These are phyloP conservation scores for Stomatorhinus walkeri DNA, from an alignment of 2,797 vertebrate species.

Conservation along the genomic window DNA sequence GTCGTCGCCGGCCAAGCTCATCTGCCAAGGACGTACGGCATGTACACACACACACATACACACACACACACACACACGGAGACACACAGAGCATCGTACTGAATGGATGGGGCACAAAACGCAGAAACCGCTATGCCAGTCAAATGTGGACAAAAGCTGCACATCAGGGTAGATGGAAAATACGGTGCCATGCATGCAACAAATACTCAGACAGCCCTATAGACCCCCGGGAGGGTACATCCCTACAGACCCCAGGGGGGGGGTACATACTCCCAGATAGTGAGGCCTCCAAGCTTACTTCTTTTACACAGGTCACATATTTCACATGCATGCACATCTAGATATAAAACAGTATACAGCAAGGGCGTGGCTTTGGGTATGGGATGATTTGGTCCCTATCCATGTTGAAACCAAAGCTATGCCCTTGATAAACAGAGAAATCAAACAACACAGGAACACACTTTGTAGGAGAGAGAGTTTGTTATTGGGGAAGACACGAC, in stretches of 20 bases:
- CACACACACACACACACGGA: neutral
- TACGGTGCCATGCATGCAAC: neutral
- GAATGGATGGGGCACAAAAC: neutral
- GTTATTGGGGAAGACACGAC: neutral
- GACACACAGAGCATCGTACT: neutral
- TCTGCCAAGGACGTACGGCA: conserved; percentile 54
- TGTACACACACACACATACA: neutral
- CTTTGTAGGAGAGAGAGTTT: neutral
- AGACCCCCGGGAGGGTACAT: neutral
- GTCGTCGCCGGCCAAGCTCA: conserved; percentile 88
- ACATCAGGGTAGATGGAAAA: neutral
- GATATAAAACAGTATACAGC: neutral
- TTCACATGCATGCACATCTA: neutral
- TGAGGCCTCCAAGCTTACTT: neutral
- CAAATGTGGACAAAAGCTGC: neutral
- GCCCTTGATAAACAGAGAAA: neutral
- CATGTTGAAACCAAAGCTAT: neutral
- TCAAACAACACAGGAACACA: neutral
- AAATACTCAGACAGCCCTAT: neutral
- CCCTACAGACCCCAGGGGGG: neutral
- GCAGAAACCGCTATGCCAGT: neutral
- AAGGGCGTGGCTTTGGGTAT: neutral
- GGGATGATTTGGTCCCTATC: neutral
- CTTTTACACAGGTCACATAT: neutral
- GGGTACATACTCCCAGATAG: neutral